phyloP scores from a whole-genome alignment of 2,113 vertebrate genomes.

The Genyomyrus donnyi region DNA sequence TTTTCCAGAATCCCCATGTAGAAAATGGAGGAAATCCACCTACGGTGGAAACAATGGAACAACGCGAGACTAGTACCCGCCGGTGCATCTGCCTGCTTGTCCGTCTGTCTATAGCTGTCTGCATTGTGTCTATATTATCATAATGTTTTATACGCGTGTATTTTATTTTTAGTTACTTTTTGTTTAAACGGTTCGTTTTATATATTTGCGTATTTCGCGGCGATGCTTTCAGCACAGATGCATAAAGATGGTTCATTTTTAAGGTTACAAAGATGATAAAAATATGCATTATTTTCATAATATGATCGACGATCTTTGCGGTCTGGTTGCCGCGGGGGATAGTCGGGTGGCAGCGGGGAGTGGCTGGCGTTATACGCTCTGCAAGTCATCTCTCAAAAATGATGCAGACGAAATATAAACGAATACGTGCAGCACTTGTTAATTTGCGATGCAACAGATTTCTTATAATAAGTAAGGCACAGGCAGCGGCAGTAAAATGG shows the following conservation, averaged over 20 bases:
- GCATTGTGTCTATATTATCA: background rate
- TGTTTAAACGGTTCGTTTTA: background rate
- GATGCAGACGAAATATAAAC: background rate
- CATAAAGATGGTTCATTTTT: background rate
- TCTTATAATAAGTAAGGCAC: background rate
- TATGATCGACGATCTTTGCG: background rate
- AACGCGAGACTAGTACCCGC: background rate
- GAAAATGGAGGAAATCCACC: constrained; percentile 10
- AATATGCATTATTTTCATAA: background rate
- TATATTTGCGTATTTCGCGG: background rate
- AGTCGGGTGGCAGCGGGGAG: background rate
- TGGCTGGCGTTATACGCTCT: background rate
- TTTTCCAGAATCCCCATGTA: background rate
- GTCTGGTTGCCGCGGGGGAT: background rate
- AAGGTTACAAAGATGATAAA: background rate
- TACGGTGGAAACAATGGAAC: background rate
- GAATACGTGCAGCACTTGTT: background rate
- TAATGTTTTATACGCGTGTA: background rate
- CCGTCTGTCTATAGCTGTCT: background rate
- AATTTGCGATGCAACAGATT: background rate
- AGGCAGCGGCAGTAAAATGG: background rate
- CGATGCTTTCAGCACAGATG: background rate
- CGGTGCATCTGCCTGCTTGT: background rate
- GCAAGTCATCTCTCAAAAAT: background rate
- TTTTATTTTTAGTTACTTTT: background rate